Conservation (phyloP, 2,888 invertebrate genomes). For the Bellardia bayeri region DNA sequence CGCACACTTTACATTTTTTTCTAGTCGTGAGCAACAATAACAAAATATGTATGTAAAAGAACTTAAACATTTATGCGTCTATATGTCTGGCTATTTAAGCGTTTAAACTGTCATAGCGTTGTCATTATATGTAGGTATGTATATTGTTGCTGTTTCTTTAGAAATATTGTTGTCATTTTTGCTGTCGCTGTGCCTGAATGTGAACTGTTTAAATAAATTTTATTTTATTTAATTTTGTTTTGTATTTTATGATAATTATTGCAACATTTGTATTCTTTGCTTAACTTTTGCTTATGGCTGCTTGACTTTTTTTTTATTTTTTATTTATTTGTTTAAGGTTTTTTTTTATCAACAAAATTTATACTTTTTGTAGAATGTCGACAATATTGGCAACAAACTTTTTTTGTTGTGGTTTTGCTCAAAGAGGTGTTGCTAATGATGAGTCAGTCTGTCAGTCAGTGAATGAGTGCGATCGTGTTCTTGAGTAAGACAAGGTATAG, state of each 20-base stretch:
- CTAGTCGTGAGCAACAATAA: not conserved
- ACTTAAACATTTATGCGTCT: conserved; percentile 51
- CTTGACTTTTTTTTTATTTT: not conserved
- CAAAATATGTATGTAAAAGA: not conserved
- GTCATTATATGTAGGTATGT: not conserved
- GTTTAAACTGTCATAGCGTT: conserved; percentile 42
- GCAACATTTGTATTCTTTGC: conserved; percentile 66
- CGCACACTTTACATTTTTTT: not conserved
- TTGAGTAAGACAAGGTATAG: conserved; percentile 21
- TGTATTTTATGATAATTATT: conserved; percentile 68
- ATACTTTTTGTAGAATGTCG: conserved; percentile 18
- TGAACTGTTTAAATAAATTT: conserved; percentile 50
- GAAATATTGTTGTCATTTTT: conserved; percentile 32
- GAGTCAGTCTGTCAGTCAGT: conserved; percentile 25
- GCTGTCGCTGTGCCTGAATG: not conserved
- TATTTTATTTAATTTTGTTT: not conserved
- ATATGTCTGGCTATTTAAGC: conserved; percentile 65
- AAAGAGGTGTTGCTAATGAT: conserved; percentile 19
- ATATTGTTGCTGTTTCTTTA: conserved; percentile 17
- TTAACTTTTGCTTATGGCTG: conserved; percentile 48
- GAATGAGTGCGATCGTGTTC: not conserved
- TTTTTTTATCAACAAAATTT: not conserved
- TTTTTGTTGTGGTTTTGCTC: conserved; percentile 28
- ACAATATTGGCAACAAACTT: conserved; percentile 21
- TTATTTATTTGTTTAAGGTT: conserved; percentile 7